Base-by-base conservation (phyloP, 2,888 invertebrate genomes). In the Celastrina argiolus region DNA sequence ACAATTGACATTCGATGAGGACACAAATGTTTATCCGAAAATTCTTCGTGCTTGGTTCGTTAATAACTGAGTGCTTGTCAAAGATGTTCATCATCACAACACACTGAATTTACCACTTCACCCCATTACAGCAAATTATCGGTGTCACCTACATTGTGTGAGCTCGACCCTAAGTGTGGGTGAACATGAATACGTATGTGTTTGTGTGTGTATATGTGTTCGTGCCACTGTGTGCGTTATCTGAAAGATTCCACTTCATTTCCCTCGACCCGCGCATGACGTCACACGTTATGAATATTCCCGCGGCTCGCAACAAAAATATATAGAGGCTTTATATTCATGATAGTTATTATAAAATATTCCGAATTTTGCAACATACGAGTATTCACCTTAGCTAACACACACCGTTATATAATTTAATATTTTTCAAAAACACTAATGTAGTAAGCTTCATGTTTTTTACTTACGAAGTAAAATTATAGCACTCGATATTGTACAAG, bases 241-340 rank as follows among this genome's bases (percentile, higher is more conserved):
- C 91, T 83, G 84, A 79, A 85, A 88, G 87, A 89, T 91, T 91
- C 91, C 90, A 84, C 87, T 86, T 90, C 91, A 90, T 90, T 91
- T 89, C 87, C 90, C 86, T 74, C 87, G 84, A 84, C 87, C 88
- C 88, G 81, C 78, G 81, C 80, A 79, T 88, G 84, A 84, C 85
- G 82, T 85, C 83, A 87, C 84, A 81, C 73, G 73, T 79, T 81
- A 84, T 81, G 76, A 80, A 77, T 74, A 75, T 18, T 39, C 22
- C 39, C 36, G 51, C 14, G 6, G n/a, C n/a, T n/a, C n/a, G n/a
- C n/a, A n/a, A n/a, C n/a, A n/a, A n/a, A n/a, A n/a, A n/a, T n/a
- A n/a, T n/a, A n/a, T n/a, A n/a, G n/a, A 18, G 16, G 31, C 31
- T 51, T 31, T 31, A 45, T 45, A 64, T 18, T 51, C 51, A 34